Conservation (phyloP, 2,113 vertebrate genomes). For the Helogale parvula region DNA sequence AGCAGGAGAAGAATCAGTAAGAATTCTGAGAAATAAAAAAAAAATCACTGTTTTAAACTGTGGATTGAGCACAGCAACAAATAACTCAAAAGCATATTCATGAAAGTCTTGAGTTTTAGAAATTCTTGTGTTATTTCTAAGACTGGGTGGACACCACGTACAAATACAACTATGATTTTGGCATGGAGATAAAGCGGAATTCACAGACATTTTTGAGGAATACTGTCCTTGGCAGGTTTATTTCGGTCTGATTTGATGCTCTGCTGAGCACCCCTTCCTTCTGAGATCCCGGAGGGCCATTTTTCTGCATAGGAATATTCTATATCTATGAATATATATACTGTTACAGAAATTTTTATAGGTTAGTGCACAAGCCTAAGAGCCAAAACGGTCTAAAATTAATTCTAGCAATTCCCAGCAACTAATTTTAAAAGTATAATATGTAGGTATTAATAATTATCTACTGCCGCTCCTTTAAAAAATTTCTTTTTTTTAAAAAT, state of each 20-base stretch:
- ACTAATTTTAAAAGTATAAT: neutral
- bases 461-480: neutral
- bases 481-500: neutral
- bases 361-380: neutral
- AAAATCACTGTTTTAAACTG: neutral
- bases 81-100: neutral
- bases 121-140: neutral
- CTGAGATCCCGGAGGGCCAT: neutral
- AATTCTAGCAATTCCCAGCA: neutral
- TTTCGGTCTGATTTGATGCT: neutral
- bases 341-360: neutral
- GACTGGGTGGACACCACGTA: neutral
- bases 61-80: neutral
- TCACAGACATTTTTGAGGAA: conserved; percentile 13
- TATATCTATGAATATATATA: neutral
- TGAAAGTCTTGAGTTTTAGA: neutral
- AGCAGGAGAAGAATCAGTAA: neutral
- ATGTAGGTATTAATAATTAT: neutral
- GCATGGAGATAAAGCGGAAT: neutral
- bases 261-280: neutral
- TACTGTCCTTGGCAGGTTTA: neutral
- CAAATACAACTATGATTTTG: neutral
- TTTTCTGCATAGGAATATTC: neutral
- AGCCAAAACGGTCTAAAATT: neutral
- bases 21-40: neutral